Base-by-base conservation (phyloP, 2,797 vertebrate genomes). In the Myripristis murdjan region DNA sequence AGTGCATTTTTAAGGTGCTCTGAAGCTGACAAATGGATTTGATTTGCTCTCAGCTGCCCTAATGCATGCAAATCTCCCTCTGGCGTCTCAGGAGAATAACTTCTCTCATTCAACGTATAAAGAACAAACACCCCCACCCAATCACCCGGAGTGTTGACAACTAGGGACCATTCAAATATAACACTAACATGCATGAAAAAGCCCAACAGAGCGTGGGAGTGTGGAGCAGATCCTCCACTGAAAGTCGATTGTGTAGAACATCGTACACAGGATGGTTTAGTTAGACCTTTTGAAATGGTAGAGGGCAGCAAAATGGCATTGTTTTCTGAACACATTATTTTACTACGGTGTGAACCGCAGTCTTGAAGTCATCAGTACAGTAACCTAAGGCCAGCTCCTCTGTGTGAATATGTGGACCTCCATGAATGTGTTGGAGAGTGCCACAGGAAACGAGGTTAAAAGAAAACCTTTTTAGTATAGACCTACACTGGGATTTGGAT, bases 51-150 rank as follows among this genome's bases (percentile, higher is more conserved):
- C 54, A 44, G 70, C 80, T 81, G 76, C 77, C 79, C 71, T 90
- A 92, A 92, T 92, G 82, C 82, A 91, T 92, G 91, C 91, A 91
- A 90, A 93, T 92, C 88, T 86, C 75, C 72, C 11, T 10, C 80
- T 77, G 64, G 81, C 33, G 82, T 93, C 87, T 87, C 86, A 71
- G 68, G 77, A 89, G 87, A 91, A 90, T 88, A 83, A 91, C 77
- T 89, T 85, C 64, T 84, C 85, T 76, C 79, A 55, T 77, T 83
- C 75, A 47, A 81, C 70, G 86, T 83, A 84, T 86, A 84, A 84
- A 83, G 82, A 82, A 64, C 83, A 83, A 82, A 84, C 82, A 70
- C 80, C 70, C n/a, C 64, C 71, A 66, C 67, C 80, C 75, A 68
- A 61, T 87, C 84, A 77, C 48, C 73, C 62, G 35, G 58, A 82